Evolutionary conservation across 2,113 vertebrate species (phyloP).

Genomic region (Archocentrus centrarchus): DNA sequence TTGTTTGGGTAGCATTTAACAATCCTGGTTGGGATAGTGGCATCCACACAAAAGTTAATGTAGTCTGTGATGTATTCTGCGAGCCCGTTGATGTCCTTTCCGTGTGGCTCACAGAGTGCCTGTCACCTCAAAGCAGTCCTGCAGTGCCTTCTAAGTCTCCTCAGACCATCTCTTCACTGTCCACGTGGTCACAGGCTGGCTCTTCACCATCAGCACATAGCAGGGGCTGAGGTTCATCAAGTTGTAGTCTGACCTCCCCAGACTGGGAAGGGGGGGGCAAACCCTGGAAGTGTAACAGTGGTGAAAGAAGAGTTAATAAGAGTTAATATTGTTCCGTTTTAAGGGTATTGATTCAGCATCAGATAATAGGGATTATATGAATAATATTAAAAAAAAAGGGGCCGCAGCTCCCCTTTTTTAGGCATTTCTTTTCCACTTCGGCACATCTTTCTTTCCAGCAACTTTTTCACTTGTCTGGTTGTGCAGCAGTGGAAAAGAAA

Average conservation of each 20-base stretch:
- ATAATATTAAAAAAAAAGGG: neutral
- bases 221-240: neutral
- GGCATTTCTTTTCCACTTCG: fast-evolving
- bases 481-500: neutral
- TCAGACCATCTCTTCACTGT: neutral
- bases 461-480: neutral
- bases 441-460: neutral
- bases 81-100: neutral
- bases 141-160: neutral
- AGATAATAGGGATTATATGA: neutral
- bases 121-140: neutral
- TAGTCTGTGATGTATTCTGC: neutral
- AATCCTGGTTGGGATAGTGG: neutral
- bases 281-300: neutral
- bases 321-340: neutral
- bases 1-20: neutral
- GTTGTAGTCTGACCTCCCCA: neutral
- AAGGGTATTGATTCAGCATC: neutral
- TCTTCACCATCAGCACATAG: neutral
- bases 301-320: no score
- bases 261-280: neutral
- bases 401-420: neutral
- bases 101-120: neutral
- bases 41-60: neutral
- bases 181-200: neutral